Conservation (phyloP, 2,113 vertebrate genomes). For the Pundamilia nyererei region DNA sequence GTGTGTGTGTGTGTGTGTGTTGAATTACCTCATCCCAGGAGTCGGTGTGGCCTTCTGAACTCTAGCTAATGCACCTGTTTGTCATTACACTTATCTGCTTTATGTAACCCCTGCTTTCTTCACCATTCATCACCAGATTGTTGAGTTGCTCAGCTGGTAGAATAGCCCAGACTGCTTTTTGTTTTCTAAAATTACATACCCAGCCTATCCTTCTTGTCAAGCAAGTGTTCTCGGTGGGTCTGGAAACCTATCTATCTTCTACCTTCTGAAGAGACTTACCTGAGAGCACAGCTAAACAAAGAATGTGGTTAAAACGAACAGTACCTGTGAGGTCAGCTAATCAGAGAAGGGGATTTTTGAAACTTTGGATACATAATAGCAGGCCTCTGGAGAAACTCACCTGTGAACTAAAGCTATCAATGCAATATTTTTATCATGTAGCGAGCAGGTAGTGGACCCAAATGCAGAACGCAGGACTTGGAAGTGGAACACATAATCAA, state of each 20-base stretch:
- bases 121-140: not conserved
- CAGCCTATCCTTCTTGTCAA: not conserved
- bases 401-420: not conserved
- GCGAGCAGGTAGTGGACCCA: not conserved
- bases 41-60: not conserved
- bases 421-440: not conserved
- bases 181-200: not conserved
- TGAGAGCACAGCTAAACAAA: not conserved
- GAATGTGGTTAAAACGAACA: not conserved
- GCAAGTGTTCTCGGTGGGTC: not conserved
- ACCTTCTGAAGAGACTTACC: not conserved
- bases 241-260: not conserved
- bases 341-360: not conserved
- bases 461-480: not conserved
- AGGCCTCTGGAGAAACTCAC: not conserved
- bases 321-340: not conserved
- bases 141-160: not conserved
- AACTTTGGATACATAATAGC: not conserved
- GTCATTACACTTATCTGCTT: not conserved
- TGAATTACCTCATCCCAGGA: not conserved
- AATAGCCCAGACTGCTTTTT: rapidly evolving
- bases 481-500: not conserved
- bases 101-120: not conserved
- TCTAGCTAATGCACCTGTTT: not conserved
- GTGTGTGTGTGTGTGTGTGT: not conserved